Evolutionary conservation across 2,113 vertebrate species (phyloP).

Genomic region (Pontoporia blainvillei): DNA sequence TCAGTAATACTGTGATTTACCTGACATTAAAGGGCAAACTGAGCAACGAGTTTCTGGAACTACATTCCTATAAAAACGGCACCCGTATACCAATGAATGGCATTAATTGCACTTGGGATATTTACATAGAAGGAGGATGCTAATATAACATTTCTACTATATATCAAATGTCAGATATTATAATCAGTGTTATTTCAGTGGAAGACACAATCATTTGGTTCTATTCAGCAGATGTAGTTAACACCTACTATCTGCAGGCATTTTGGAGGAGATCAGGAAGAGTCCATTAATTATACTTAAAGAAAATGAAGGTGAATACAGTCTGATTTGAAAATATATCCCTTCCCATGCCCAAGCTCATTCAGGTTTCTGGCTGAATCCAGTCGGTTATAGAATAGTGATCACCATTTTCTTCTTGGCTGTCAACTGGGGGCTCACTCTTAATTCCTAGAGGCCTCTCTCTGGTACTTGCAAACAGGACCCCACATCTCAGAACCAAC

Average conservation of each 20-base stretch:
- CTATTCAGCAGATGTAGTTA: not conserved
- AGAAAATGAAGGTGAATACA: not conserved
- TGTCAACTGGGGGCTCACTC: rapidly evolving
- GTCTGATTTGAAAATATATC: not conserved
- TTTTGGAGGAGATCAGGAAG: not conserved
- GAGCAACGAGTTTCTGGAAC: slow-evolving; percentile 11
- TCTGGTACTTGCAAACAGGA: not conserved
- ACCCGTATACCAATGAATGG: not conserved
- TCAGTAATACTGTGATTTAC: slow-evolving; percentile 35
- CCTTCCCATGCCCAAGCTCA: not conserved
- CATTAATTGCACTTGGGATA: not conserved
- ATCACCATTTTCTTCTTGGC: not conserved
- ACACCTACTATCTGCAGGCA: not conserved
- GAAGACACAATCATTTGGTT: not conserved
- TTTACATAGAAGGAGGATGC: slow-evolving; percentile 21
- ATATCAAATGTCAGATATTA: slow-evolving; percentile 24
- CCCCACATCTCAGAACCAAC: not conserved
- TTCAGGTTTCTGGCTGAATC: not conserved
- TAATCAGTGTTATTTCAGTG: not conserved
- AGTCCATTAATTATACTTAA: not conserved
- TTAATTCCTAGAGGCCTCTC: not conserved
- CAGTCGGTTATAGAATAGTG: not conserved
- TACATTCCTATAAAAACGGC: not conserved
- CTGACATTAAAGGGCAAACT: slow-evolving; percentile 43
- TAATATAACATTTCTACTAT: slow-evolving; percentile 29